phyloP scores from a whole-genome alignment of 1,140 invertebrate genomes.

The Heterodera carotae region DNA sequence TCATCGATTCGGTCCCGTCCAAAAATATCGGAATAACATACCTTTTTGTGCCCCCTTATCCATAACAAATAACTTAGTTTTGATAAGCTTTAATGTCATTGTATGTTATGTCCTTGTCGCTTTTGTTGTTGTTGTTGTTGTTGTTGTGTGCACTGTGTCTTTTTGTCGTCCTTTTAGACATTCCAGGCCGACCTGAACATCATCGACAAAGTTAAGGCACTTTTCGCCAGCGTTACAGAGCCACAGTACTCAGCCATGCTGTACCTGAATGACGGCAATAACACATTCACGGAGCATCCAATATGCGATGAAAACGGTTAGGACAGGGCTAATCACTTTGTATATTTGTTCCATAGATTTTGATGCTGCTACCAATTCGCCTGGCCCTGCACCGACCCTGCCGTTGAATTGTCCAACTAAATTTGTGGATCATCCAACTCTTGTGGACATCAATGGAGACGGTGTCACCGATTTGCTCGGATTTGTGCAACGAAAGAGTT shows the following conservation, averaged over 20 bases:
- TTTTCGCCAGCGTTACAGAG: neutral
- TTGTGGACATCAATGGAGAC: conserved; percentile 60
- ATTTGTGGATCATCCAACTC: conserved; percentile 47
- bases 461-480: conserved; percentile 57
- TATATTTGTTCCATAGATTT: neutral
- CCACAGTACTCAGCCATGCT: neutral
- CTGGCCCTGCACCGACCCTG: neutral
- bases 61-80: conserved; percentile 1
- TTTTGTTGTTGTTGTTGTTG: too few species aligned
- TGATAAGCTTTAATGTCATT: neutral
- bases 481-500: conserved; percentile 36
- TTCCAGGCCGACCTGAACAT: conserved; percentile 9
- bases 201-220: conserved; percentile 26
- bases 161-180: conserved; percentile 3
- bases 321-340: neutral
- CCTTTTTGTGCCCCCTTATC: too few species aligned
- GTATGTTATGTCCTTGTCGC: neutral
- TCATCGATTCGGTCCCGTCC: too few species aligned
- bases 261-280: conserved; percentile 16
- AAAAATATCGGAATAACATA: too few species aligned
- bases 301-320: neutral
- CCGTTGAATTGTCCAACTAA: conserved; percentile 12
- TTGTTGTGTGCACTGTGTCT: neutral
- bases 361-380: neutral
- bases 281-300: conserved; percentile 7